A percentile compares a stretch with the other conserved stretches of the same genome.
These are phyloP conservation scores for Sandelia bainsii DNA, from an alignment of 2,797 vertebrate species.

Conservation along the genomic window DNA sequence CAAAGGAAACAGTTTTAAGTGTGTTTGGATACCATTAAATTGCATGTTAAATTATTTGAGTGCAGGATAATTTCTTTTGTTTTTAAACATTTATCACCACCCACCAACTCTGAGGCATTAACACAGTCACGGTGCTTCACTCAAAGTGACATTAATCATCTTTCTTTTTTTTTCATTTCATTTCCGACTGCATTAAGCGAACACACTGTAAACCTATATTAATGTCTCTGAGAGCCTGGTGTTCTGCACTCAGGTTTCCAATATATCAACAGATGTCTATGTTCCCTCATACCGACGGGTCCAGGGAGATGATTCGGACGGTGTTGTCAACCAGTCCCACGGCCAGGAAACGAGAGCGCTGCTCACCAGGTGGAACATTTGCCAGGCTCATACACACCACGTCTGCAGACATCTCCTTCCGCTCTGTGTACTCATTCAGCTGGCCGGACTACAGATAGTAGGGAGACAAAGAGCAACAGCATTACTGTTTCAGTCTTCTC, in stretches of 20 bases:
- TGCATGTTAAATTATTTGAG: background rate
- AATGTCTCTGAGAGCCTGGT: background rate
- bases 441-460: slow-evolving; percentile 90
- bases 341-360: slow-evolving; percentile 95
- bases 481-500: background rate
- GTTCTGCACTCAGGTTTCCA: background rate
- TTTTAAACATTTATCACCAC: no score
- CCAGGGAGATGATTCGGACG: slow-evolving; percentile 97
- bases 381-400: slow-evolving; percentile 99
- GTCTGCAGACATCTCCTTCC: slow-evolving; percentile 98
- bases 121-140: no score
- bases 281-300: slow-evolving; percentile 90
- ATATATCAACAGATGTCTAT: background rate
- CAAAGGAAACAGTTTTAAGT: background rate
- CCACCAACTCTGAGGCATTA: background rate
- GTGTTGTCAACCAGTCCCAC: slow-evolving; percentile 98
- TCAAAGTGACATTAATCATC: background rate
- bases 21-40: background rate
- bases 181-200: no score
- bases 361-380: slow-evolving; percentile 96
- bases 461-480: background rate
- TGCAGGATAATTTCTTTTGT: background rate
- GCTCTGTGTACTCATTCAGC: slow-evolving; percentile 97
- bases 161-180: no score
- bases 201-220: background rate